Percentiles rank a stretch among this genome's conserved stretches.
phyloP scores from a whole-genome alignment of 2,888 invertebrate species.

The Tiliacea aurago region DNA sequence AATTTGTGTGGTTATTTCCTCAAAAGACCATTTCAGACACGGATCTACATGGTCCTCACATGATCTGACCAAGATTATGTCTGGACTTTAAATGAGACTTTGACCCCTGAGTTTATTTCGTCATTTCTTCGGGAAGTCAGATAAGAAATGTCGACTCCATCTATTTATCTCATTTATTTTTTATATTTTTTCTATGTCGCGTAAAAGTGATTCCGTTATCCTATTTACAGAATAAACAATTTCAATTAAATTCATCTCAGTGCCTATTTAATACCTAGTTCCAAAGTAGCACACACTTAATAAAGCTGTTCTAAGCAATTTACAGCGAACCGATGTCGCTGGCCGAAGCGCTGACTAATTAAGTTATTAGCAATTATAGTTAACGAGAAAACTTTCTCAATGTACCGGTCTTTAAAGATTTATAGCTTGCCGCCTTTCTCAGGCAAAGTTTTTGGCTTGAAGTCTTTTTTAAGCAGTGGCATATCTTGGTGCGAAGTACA shows the following conservation, averaged over 20 bases:
- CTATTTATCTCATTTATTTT: too few relatives aligned
- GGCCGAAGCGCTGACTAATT: constrained; percentile 40
- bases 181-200: too few relatives aligned
- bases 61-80: too few relatives aligned
- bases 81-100: too few relatives aligned
- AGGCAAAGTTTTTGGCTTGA: constrained; percentile 17
- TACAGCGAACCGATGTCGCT: background rate
- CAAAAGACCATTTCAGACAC: too few relatives aligned
- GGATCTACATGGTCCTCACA: too few relatives aligned
- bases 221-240: too few relatives aligned
- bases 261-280: background rate
- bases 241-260: background rate
- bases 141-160: too few relatives aligned
- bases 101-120: too few relatives aligned
- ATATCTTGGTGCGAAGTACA: background rate
- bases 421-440: background rate
- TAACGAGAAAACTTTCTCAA: constrained; percentile 53
- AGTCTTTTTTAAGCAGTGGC: background rate
- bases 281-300: constrained; percentile 13
- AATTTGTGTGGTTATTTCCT: too few relatives aligned
- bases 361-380: constrained; percentile 44
- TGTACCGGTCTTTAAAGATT: constrained; percentile 27
- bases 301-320: constrained; percentile 32
- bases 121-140: too few relatives aligned
- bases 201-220: too few relatives aligned